A percentile compares a stretch with the other conserved stretches of the same genome.
These are phyloP conservation scores for Microchirus variegatus DNA, from an alignment of 2,797 vertebrate species.

Conservation along the genomic window DNA sequence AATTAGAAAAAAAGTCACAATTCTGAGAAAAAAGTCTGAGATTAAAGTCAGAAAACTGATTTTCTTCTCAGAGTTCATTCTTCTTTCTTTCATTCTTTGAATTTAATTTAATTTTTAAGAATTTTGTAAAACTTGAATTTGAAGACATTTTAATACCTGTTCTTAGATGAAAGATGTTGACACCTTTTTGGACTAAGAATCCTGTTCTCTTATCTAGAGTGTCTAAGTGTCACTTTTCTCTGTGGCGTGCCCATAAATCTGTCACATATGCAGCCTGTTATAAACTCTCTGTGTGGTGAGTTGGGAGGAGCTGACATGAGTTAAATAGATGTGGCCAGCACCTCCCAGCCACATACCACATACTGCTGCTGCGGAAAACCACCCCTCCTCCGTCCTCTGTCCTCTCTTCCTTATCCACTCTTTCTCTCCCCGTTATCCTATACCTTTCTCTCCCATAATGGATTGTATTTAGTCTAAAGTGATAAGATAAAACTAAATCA, in stretches of 20 bases:
- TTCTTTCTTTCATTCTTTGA: too few relatives aligned
- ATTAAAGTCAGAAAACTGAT: too few relatives aligned
- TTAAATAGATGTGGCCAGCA: conserved; percentile 66
- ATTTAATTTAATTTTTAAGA: too few relatives aligned
- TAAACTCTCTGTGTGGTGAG: conserved; percentile 20
- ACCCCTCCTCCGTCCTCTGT: conserved; percentile 10
- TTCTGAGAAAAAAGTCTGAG: too few relatives aligned
- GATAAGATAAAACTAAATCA: too few relatives aligned
- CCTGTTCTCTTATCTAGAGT: neutral
- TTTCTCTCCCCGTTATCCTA: neutral
- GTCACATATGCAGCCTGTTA: conserved; percentile 34
- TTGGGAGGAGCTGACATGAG: conserved; percentile 53
- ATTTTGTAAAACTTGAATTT: too few relatives aligned
- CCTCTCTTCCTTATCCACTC: neutral
- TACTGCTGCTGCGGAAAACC: conserved; percentile 38
- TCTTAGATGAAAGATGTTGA: too few relatives aligned
- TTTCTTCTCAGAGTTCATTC: too few relatives aligned
- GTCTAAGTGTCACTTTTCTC: neutral
- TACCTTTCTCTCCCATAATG: neutral
- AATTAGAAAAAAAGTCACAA: too few relatives aligned
- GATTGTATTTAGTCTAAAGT: neutral
- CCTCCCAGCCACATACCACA: conserved; percentile 78
- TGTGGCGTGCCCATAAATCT: conserved; percentile 33
- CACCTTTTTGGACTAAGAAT: too few relatives aligned
- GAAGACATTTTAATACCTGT: too few relatives aligned